These are phyloP conservation scores for Mastacembelus armatus DNA, from an alignment of 2,797 vertebrate genomes.

Conservation along the genomic window DNA sequence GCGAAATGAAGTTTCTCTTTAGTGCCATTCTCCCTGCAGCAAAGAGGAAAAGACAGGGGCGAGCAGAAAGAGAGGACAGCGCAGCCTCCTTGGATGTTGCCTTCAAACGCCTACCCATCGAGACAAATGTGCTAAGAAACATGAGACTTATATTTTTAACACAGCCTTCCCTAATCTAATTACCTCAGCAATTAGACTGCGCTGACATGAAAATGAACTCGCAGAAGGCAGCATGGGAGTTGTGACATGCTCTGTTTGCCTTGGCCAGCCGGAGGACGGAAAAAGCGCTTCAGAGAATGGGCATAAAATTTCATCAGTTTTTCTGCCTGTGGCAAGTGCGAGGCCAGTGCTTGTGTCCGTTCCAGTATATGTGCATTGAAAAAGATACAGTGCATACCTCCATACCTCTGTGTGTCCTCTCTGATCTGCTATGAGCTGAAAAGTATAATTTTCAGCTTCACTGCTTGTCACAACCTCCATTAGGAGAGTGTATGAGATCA, in stretches of 20 bases:
- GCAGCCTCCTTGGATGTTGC: conserved; percentile 36
- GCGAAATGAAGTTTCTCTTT: conserved; percentile 63
- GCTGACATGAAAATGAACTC: conserved; percentile 66
- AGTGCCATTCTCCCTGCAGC: conserved; percentile 43
- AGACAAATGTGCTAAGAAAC: conserved; percentile 45
- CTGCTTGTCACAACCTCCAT: conserved; percentile 9
- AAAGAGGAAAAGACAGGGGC: conserved; percentile 18
- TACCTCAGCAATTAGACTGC: conserved; percentile 68
- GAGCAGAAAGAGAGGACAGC: conserved; percentile 22
- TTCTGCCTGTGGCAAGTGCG: conserved; percentile 40
- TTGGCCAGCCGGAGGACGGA: conserved; percentile 40
- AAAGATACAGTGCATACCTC: background rate
- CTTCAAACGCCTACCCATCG: conserved; percentile 53
- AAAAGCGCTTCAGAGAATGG: conserved; percentile 57
- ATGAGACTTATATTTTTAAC: conserved; percentile 64
- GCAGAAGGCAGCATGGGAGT: conserved; percentile 41
- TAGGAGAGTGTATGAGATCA: conserved; percentile 1
- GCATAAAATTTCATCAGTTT: conserved; percentile 56
- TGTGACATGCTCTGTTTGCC: conserved; percentile 47
- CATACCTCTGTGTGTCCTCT: background rate
- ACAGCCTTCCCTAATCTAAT: conserved; percentile 64
- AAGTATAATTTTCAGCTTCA: conserved; percentile 16
- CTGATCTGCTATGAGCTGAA: conserved; percentile 10
- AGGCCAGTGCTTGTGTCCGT: conserved; percentile 14
- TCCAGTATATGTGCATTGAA: conserved; percentile 16